Conservation (phyloP, 2,113 vertebrate species). For the Donacobius atricapilla region DNA sequence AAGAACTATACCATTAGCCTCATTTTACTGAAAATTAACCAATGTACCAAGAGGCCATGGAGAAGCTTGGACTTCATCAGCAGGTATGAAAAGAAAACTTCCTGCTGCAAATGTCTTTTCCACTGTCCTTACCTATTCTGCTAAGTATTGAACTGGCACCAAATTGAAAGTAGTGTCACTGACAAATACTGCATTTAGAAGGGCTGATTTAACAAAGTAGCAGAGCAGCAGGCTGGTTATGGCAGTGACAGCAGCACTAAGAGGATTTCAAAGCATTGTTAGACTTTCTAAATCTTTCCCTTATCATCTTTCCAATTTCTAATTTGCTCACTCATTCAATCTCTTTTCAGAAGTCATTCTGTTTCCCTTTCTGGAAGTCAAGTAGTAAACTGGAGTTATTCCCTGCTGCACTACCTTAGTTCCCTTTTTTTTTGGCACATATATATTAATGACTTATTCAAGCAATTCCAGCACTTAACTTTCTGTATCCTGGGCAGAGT, state of each 20-base stretch:
- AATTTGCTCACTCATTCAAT: conserved; percentile 52
- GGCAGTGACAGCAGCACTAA: conserved; percentile 27
- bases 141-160: conserved; percentile 11
- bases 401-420: neutral
- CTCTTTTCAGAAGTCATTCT: neutral
- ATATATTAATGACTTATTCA: conserved; percentile 17
- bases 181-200: conserved; percentile 36
- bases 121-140: neutral
- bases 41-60: neutral
- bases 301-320: conserved; percentile 55
- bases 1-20: neutral
- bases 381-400: conserved; percentile 14
- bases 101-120: neutral
- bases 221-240: conserved; percentile 18
- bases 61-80: neutral
- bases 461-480: neutral
- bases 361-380: conserved; percentile 13
- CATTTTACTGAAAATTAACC: neutral
- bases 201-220: conserved; percentile 34
- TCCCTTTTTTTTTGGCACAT: conserved; percentile 5
- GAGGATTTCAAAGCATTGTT: conserved; percentile 56
- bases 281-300: conserved; percentile 44
- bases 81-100: neutral
- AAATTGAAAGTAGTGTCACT: conserved; percentile 22
- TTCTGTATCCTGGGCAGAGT: neutral